phyloP scores from a whole-genome alignment of 2,888 invertebrate genomes.

The Penaeus monodon region DNA sequence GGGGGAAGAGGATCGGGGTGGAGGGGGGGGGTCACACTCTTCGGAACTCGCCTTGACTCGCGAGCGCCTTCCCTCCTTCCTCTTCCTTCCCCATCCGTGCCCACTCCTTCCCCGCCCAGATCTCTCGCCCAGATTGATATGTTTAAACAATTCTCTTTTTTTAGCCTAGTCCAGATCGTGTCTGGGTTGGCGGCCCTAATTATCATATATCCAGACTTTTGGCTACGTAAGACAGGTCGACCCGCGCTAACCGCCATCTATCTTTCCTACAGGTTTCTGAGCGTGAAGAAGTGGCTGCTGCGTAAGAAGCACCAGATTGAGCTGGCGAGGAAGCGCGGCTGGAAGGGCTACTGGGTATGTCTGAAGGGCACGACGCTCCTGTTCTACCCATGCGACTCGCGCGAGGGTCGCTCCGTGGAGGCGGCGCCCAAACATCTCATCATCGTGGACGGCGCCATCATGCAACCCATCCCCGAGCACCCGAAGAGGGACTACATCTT shows the following conservation, averaged over 20 bases:
- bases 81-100: background rate
- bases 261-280: slow-evolving; percentile 82
- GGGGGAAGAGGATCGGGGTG: too few relatives aligned
- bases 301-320: slow-evolving; percentile 97
- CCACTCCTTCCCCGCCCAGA: background rate
- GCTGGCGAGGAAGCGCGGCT: slow-evolving; percentile 92
- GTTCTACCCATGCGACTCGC: slow-evolving; percentile 95
- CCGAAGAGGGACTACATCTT: slow-evolving; percentile 98
- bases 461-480: slow-evolving; percentile 99
- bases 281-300: slow-evolving; percentile 97
- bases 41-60: background rate
- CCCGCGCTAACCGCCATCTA: background rate
- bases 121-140: background rate
- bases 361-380: slow-evolving; percentile 95
- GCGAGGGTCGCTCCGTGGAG: slow-evolving; percentile 83
- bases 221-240: too few relatives aligned
- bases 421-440: slow-evolving; percentile 95
- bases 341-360: slow-evolving; percentile 99
- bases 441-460: slow-evolving; percentile 95
- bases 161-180: background rate
- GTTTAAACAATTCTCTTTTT: background rate
- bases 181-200: background rate
- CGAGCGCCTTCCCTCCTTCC: background rate
- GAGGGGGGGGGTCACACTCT: too few relatives aligned
- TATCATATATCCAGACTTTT: too few relatives aligned